Evolutionary conservation across 2,888 invertebrate genomes (phyloP).

Genomic region (Limnephilus marmoratus): DNA sequence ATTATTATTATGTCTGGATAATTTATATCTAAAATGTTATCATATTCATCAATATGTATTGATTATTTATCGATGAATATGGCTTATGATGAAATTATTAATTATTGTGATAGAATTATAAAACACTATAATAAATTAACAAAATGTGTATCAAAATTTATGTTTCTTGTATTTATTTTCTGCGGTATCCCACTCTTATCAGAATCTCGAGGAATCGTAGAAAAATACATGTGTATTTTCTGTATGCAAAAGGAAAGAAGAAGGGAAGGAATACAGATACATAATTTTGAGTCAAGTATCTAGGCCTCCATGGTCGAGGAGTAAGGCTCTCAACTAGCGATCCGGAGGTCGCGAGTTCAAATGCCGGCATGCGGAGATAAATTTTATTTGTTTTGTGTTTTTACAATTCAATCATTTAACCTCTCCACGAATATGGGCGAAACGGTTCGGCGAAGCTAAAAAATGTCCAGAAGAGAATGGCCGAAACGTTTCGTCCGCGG

Average conservation of each 20-base stretch:
- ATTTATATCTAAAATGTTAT: not conserved
- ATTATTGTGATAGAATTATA: slow-evolving; percentile 48
- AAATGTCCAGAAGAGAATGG: too few relatives aligned
- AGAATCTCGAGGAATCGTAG: not conserved
- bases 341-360: too few relatives aligned
- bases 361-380: too few relatives aligned
- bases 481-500: too few relatives aligned
- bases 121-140: slow-evolving; percentile 30
- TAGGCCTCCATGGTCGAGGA: too few relatives aligned
- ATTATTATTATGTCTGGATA: slow-evolving; percentile 8
- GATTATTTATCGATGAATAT: slow-evolving; percentile 18
- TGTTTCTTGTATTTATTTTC: not conserved
- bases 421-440: too few relatives aligned
- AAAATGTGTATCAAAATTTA: not conserved
- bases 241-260: not conserved
- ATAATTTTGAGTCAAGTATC: not conserved
- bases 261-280: not conserved
- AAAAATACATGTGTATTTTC: not conserved
- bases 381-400: too few relatives aligned
- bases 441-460: too few relatives aligned
- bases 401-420: too few relatives aligned
- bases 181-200: not conserved
- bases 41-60: slow-evolving; percentile 4
- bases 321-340: too few relatives aligned
- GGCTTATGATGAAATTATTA: slow-evolving; percentile 36